Conservation (phyloP, 2,113 vertebrate species). For the Corydoras sp. region DNA sequence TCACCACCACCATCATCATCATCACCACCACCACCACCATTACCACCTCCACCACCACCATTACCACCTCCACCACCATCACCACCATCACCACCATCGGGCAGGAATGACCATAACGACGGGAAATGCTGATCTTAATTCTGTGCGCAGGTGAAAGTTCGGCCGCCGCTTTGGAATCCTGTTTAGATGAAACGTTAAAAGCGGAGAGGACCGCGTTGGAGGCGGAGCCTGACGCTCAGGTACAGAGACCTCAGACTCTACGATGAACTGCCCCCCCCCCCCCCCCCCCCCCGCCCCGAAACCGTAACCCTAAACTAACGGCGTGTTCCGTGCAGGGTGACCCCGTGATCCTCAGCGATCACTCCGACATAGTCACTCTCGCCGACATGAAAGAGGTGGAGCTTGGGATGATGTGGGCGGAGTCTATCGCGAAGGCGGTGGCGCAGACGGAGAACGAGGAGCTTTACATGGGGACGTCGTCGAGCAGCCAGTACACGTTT, state of each 20-base stretch:
- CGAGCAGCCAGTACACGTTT: constrained; percentile 91
- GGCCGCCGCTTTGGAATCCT: constrained; percentile 42
- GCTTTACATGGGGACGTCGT: constrained; percentile 82
- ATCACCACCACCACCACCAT: too few species aligned
- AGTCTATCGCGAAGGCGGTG: constrained; percentile 51
- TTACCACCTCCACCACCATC: too few species aligned
- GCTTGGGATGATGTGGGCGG: constrained; percentile 59
- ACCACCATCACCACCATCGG: too few species aligned
- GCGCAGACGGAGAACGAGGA: constrained; percentile 54
- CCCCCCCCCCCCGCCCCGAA: not conserved
- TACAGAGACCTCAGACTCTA: constrained; percentile 44
- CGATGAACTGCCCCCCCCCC: not conserved
- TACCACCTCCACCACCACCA: too few species aligned
- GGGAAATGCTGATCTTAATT: constrained; percentile 4
- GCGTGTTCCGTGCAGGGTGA: constrained; percentile 51
- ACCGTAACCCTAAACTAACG: too few species aligned
- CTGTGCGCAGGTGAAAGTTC: constrained; percentile 55
- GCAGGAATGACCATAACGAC: not conserved
- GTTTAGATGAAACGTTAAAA: constrained; percentile 53
- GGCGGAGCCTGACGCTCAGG: constrained; percentile 59
- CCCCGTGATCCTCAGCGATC: constrained; percentile 74
- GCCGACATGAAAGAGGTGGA: constrained; percentile 70
- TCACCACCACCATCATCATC: too few species aligned
- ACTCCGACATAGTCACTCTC: constrained; percentile 92
- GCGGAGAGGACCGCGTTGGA: constrained; percentile 55